Evolutionary conservation across 2,797 vertebrate genomes (phyloP).

Genomic region (Odontamblyopus lacepedii): DNA sequence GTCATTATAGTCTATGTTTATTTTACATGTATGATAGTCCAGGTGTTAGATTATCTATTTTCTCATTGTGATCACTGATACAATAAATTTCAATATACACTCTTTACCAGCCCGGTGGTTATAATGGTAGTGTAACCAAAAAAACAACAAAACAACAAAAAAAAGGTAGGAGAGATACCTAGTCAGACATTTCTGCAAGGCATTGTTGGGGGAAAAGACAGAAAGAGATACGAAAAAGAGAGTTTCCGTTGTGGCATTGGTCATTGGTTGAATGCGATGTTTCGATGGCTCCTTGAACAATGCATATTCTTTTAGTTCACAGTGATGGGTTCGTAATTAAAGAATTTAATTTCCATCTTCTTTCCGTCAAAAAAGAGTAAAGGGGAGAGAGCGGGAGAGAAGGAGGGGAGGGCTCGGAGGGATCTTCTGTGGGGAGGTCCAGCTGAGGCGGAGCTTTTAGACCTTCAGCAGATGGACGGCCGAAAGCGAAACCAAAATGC

Average conservation of each 20-base stretch:
- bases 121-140: conserved; percentile 48
- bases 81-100: conserved; percentile 68
- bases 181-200: conserved; percentile 48
- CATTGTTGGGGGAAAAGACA: conserved; percentile 41
- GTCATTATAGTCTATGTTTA: conserved; percentile 66
- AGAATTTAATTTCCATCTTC: conserved; percentile 75
- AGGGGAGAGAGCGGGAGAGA: conserved; percentile 16
- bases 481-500: conserved; percentile 71
- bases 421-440: conserved; percentile 40
- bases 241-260: conserved; percentile 10
- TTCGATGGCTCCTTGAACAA: conserved; percentile 90
- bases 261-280: conserved; percentile 57
- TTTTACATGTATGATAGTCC: conserved; percentile 63
- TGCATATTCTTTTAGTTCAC: conserved; percentile 91
- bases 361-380: conserved; percentile 33
- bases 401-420: conserved; percentile 5
- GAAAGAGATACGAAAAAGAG: conserved; percentile 31
- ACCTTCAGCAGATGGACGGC: conserved; percentile 76
- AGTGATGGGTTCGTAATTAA: conserved; percentile 94
- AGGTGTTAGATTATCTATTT: conserved; percentile 66
- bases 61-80: conserved; percentile 59
- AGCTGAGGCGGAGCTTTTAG: conserved; percentile 61
- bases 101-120: conserved; percentile 61
- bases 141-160: conserved; percentile 23
- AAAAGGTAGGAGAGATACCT: conserved; percentile 34